A percentile compares a stretch with the other conserved stretches of the same genome.
Evolutionary conservation across 2,888 invertebrate species (phyloP).

Genomic region (Pocota personata): DNA sequence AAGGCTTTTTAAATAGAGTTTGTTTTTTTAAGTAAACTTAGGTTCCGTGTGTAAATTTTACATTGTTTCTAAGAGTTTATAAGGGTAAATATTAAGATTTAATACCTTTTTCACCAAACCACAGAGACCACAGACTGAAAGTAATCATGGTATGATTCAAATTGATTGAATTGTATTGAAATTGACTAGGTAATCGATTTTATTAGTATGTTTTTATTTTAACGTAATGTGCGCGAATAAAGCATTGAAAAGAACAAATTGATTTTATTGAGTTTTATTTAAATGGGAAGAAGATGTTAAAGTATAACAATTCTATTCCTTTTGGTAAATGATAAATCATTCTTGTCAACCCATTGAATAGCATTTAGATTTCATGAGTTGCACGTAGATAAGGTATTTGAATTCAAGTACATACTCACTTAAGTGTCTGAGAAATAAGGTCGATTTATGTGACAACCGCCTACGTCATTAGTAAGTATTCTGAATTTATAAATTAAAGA

Average conservation of each 20-base stretch:
- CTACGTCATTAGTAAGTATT: neutral
- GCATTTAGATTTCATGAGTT: neutral
- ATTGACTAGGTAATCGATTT: neutral
- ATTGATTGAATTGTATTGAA: neutral
- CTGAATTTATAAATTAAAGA: neutral
- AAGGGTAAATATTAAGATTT: conserved; percentile 13
- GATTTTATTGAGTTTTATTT: neutral
- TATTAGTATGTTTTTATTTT: neutral
- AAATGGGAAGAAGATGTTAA: neutral
- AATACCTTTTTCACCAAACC: conserved; percentile 9
- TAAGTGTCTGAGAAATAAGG: neutral
- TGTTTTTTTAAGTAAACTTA: neutral
- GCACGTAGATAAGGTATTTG: neutral
- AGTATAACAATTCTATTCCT: neutral
- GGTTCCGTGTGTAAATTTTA: conserved; percentile 2
- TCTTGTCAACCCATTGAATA: neutral
- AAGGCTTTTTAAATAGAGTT: conserved; percentile 8
- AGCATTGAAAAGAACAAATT: neutral
- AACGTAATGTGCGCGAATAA: neutral
- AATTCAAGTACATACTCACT: neutral
- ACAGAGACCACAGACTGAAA: no score
- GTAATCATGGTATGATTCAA: neutral
- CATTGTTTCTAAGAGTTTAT: neutral
- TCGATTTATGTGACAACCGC: neutral
- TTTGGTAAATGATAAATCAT: conserved; percentile 6